Evolutionary conservation across 2,113 vertebrate species (phyloP), one percentile per base, ranked within the genome.

Genomic region (Hiodon alosoides): DNA sequence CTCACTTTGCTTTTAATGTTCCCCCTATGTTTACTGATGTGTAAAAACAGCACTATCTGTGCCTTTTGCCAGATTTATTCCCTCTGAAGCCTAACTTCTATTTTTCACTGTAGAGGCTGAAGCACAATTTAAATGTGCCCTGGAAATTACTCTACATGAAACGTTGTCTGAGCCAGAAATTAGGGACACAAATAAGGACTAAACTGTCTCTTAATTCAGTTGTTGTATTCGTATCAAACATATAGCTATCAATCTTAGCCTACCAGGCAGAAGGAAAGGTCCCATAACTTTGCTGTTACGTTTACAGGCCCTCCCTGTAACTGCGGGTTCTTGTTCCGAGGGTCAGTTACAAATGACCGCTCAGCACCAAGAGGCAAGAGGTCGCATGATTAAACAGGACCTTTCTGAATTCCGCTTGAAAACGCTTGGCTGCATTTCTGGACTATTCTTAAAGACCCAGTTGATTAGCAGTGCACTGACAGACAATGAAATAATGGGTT

Each of bases 391-490:
- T 31, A 31, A 31, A 31, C 31, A 31, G 31, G 31, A 31, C 31
- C 31, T 31, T 31, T 31, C 31, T 31, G 31, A 31, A 31, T 31
- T 31, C 31, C 2, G 31, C 31, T 31, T 31, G 31, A 31, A 31
- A 31, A 31, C 31, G 31, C 31, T 31, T 31, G 31, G 31, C 31
- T 31, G 31, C 31, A 31, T 31, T 31, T 31, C 66, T n/a, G 10
- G 14, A 68, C 14, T 47, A 50, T 52, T 16, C 54, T 59, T 65
- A 67, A 79, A 79, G 58, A 52, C 59, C 66, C 66, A 70, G 83
- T 76, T 83, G 80, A 87, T 86, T 81, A 81, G 71, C 79, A 72
- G 77, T 67, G 74, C 17, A 2, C 75, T 78, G 79, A 73, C 80
- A 77, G 77, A 78, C 72, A 69, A 62, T 55, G 53, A 85, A 83